These are phyloP conservation scores for Aphelocoma californica DNA, from an alignment of 2,797 vertebrate species.

Conservation along the genomic window DNA sequence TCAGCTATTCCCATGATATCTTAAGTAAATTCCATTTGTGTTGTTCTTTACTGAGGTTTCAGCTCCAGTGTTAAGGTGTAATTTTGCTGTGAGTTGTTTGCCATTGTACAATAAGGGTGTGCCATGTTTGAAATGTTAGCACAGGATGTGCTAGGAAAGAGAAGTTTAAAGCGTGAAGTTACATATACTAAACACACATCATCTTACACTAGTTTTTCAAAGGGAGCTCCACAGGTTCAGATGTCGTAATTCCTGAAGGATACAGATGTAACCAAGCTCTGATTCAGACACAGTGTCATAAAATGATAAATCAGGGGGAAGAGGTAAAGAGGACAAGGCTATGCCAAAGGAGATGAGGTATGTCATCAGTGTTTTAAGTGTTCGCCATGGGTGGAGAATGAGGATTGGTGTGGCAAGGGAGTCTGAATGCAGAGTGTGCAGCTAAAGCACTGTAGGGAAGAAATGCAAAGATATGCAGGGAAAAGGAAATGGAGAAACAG, in stretches of 20 bases:
- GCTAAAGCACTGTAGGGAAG: neutral
- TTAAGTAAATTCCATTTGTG: slow-evolving; percentile 27
- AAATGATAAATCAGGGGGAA: neutral
- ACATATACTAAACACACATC: neutral
- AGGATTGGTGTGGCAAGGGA: neutral
- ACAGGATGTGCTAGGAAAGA: neutral
- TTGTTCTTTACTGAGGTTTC: neutral
- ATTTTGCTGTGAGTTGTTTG: neutral
- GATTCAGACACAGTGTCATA: neutral
- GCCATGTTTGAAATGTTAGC: neutral
- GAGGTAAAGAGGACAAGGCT: neutral
- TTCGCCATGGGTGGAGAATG: neutral
- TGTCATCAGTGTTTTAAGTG: neutral
- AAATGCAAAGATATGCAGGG: neutral
- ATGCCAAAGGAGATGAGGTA: neutral
- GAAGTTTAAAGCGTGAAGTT: neutral
- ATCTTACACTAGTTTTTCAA: neutral
- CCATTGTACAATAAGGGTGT: neutral
- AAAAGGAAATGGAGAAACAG: neutral
- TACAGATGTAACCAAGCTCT: neutral
- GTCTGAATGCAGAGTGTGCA: neutral
- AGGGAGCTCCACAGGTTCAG: neutral
- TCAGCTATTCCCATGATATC: slow-evolving; percentile 31
- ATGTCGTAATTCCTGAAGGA: neutral
- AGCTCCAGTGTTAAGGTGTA: neutral